phyloP scores from a whole-genome alignment of 2,797 vertebrate species.

The Potorous gilbertii region DNA sequence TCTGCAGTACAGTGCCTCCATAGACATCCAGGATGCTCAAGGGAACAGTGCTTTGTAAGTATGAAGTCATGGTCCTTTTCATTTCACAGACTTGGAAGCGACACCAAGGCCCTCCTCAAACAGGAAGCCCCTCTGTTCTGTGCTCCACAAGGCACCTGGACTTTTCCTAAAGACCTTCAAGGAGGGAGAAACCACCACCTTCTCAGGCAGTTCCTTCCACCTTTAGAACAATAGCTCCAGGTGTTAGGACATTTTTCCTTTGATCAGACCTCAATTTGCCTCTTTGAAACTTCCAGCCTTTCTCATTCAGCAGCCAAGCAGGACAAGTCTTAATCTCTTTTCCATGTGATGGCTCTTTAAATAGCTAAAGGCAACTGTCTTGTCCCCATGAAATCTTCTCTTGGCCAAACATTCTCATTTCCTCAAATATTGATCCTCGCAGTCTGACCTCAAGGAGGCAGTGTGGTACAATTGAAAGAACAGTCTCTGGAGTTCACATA shows the following conservation, averaged over 20 bases:
- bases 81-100: constrained; percentile 17
- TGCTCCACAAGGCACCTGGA: neutral
- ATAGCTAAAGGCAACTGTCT: neutral
- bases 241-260: neutral
- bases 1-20: constrained; percentile 93
- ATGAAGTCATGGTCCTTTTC: constrained; percentile 68
- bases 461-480: neutral
- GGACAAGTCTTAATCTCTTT: neutral
- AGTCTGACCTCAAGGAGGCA: neutral
- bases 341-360: neutral
- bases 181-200: neutral
- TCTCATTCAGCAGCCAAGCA: neutral
- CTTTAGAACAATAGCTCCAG: neutral
- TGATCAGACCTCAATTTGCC: neutral
- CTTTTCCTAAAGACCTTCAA: neutral
- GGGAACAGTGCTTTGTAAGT: constrained; percentile 98
- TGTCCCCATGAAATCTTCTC: neutral
- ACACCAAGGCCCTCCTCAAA: neutral
- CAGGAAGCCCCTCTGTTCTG: neutral
- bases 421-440: neutral
- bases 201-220: neutral
- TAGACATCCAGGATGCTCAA: constrained; percentile 95
- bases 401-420: neutral
- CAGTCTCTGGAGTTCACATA: neutral
- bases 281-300: neutral